Base-by-base conservation (phyloP, 2,888 invertebrate genomes). In the Alitta virens region DNA sequence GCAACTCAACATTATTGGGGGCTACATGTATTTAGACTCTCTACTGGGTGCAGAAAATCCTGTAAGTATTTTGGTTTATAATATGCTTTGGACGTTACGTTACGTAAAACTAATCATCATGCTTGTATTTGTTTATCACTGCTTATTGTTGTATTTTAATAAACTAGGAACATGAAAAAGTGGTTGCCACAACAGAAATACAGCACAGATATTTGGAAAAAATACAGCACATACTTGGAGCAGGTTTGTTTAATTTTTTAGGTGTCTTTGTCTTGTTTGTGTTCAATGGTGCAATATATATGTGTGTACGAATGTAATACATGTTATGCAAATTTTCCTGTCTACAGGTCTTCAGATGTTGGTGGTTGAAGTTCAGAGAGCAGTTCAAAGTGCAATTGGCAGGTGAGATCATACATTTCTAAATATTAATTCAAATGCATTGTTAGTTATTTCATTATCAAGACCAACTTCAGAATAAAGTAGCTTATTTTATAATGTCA, bases 1-100 rank as follows among this genome's bases (percentile, higher is more conserved):
- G 33, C 94, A 96, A 78, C 85, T 96, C 26, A 94, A 92, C 81
- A 84, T 96, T 23, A 87, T 96, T 61, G 94, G 94, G 43, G 95
- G 94, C 1, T 91, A 92, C 80, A 86, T 94, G 69, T 94, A 90
- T 67, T 69, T 77, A 24, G 78, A 91, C 74, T 24, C 38, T 12
- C 25, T 59, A n/a, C 16, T 9, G 33, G 33, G 7, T 7, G 33
- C 33, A 33, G 33, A 33, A 33, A 33, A 33, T 12, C 33, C 33
- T 33, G 33, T 33, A 33, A 12, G 33, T 33, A 33, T 33, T 33
- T 33, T 33, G 12, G 12, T 7, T 33, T 5, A 33, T 12, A 33
- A 33, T 7, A 33, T 33, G 7, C 12, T 33, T 33, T 33, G 33
- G n/a, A n/a, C n/a, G n/a, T n/a, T n/a, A n/a, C n/a, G n/a, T n/a